Evolutionary conservation across 2,113 vertebrate genomes (phyloP).

Genomic region (Excalfactoria chinensis): DNA sequence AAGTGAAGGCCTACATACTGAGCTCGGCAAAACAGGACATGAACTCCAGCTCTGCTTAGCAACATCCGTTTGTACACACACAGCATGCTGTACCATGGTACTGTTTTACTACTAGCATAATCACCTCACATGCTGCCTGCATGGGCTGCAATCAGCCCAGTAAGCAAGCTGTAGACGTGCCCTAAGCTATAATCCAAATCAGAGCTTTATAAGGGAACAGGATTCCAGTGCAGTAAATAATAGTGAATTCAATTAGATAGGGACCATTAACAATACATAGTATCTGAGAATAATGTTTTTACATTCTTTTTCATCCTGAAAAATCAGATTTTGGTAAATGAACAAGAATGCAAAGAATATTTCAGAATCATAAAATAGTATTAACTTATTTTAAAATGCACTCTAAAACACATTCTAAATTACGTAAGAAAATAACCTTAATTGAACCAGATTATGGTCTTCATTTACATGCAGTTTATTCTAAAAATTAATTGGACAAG

Average conservation of each 20-base stretch:
- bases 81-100: accelerated
- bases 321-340: background rate
- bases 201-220: background rate
- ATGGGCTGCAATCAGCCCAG: background rate
- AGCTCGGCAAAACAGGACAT: background rate
- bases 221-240: background rate
- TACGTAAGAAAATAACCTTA: background rate
- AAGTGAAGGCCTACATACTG: background rate
- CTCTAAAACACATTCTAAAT: background rate
- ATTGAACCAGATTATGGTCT: background rate
- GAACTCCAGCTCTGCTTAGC: background rate
- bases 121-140: background rate
- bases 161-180: background rate
- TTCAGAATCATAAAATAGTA: background rate
- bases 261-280: background rate
- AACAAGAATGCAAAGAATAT: background rate
- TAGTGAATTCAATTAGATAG: background rate
- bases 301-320: background rate
- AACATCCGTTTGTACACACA: background rate
- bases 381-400: background rate
- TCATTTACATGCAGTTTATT: background rate
- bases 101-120: background rate
- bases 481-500: background rate
- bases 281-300: background rate
- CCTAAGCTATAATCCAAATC: background rate